Evolutionary conservation across 2,797 vertebrate genomes (phyloP).

Genomic region (Tinamus major): DNA sequence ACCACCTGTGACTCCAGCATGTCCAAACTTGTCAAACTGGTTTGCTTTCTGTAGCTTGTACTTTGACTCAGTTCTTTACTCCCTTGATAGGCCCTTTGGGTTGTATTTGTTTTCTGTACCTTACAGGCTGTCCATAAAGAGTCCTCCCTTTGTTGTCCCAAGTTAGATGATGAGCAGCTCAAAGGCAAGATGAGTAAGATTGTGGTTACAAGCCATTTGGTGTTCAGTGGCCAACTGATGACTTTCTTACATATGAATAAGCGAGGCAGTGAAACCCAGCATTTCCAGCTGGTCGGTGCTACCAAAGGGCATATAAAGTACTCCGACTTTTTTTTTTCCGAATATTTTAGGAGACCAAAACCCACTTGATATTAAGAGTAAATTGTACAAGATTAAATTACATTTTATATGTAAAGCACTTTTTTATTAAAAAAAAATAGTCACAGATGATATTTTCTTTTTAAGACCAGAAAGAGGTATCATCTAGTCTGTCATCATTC

Average conservation of each 20-base stretch:
- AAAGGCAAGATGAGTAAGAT: neutral
- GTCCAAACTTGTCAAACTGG: slow-evolving; percentile 57
- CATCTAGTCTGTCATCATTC: neutral
- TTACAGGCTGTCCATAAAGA: neutral
- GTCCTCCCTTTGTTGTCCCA: neutral
- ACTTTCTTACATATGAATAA: neutral
- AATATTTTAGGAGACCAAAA: neutral
- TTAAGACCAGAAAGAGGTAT: neutral
- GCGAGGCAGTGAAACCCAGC: neutral
- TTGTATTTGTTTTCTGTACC: slow-evolving; percentile 55
- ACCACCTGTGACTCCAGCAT: neutral
- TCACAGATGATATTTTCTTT: accelerated
- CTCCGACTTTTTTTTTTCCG: neutral
- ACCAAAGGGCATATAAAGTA: neutral
- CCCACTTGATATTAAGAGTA: neutral
- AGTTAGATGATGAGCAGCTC: neutral
- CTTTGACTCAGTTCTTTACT: slow-evolving; percentile 31
- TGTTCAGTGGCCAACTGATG: neutral
- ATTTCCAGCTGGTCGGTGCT: neutral
- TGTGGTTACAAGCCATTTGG: too few relatives aligned
- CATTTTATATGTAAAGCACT: neutral
- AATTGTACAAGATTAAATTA: neutral
- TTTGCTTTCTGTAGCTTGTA: slow-evolving; percentile 60
- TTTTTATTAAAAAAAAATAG: neutral
- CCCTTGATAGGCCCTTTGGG: neutral